Percentiles rank a stretch among this genome's conserved stretches.
Conservation (phyloP, 2,113 vertebrate species). For the Siphamia tubifer region DNA sequence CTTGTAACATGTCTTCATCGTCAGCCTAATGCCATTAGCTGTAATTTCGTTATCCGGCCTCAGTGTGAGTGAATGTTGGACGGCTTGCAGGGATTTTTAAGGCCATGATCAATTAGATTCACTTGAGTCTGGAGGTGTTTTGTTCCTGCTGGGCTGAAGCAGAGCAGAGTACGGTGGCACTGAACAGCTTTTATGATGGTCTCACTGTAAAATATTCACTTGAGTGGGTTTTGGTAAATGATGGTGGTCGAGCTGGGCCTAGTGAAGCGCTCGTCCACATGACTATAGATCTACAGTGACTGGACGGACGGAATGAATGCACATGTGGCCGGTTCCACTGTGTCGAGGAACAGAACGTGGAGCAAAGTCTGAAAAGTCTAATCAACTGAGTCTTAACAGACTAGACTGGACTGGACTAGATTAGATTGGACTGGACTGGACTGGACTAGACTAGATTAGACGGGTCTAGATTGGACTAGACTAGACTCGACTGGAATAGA, state of each 20-base stretch:
- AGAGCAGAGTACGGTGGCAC: background rate
- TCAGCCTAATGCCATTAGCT: background rate
- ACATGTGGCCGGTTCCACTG: background rate
- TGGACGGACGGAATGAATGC: background rate
- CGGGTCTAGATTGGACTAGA: too few relatives aligned
- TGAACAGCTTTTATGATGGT: conserved; percentile 16
- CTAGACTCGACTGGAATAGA: too few relatives aligned
- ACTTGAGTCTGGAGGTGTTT: background rate
- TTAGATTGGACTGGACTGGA: too few relatives aligned
- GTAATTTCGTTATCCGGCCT: background rate
- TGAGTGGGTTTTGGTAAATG: background rate
- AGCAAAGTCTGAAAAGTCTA: background rate
- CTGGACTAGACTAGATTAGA: too few relatives aligned
- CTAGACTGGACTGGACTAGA: too few relatives aligned
- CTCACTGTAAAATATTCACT: background rate
- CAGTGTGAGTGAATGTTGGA: background rate
- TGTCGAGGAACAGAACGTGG: background rate
- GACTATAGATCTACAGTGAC: background rate
- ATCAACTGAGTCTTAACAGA: background rate
- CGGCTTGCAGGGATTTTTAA: background rate
- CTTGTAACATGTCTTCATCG: background rate
- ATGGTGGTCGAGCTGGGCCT: background rate
- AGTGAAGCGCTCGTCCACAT: background rate
- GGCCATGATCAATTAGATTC: background rate
- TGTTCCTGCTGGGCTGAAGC: background rate